phyloP scores from a whole-genome alignment of 2,113 vertebrate species.

The Oreotragus oreotragus region DNA sequence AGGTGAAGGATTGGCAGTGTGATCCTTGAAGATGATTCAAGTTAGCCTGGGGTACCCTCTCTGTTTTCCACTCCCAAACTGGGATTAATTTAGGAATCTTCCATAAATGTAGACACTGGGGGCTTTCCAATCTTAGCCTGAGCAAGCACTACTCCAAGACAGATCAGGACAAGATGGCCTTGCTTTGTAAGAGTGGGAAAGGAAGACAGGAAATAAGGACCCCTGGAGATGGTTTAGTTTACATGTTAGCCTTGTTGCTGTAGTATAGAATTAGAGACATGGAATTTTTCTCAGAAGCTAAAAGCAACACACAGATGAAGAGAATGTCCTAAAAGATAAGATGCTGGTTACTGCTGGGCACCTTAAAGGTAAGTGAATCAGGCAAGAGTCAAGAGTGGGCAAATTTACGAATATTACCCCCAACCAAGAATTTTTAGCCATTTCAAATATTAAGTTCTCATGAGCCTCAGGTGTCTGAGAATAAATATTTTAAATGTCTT shows the following conservation, averaged over 20 bases:
- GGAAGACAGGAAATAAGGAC: not conserved
- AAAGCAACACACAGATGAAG: not conserved
- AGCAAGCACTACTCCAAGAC: constrained; percentile 27
- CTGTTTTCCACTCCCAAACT: constrained; percentile 55
- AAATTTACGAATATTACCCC: not conserved
- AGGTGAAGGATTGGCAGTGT: not conserved
- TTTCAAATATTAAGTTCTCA: not conserved
- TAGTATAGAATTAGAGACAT: not conserved
- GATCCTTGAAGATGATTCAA: constrained; percentile 56
- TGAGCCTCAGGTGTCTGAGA: not conserved
- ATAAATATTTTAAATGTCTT: constrained; percentile 14
- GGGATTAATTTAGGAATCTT: constrained; percentile 43
- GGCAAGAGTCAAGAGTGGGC: not conserved
- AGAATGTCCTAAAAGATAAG: not conserved
- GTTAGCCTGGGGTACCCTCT: constrained; percentile 65
- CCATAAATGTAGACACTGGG: constrained; percentile 56
- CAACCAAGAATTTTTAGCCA: not conserved
- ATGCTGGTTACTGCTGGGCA: not conserved
- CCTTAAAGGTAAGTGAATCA: constrained; percentile 49
- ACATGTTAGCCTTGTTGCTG: not conserved
- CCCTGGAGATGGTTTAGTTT: not conserved
- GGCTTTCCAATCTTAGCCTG: constrained; percentile 45
- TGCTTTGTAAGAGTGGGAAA: not conserved
- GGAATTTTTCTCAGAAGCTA: not conserved
- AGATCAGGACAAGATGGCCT: constrained; percentile 30